Percentiles rank a stretch among this genome's conserved stretches.
Conservation (phyloP, 2,113 vertebrate species). For the Struthidea cinerea region DNA sequence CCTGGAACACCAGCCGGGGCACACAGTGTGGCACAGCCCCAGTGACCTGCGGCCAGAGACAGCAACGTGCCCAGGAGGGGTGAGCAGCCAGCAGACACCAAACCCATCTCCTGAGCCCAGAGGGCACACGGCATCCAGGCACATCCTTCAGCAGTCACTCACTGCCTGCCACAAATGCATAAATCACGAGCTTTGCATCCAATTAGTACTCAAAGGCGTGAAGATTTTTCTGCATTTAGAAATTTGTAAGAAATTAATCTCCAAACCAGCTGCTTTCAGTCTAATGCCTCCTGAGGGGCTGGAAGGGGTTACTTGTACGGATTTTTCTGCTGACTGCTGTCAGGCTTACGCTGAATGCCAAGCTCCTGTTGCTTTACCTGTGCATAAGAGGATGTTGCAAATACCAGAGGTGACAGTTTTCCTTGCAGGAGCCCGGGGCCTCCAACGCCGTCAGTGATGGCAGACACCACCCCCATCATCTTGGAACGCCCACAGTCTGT, state of each 20-base stretch:
- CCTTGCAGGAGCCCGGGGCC: background rate
- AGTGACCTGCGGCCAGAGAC: background rate
- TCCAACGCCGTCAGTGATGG: background rate
- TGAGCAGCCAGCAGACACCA: background rate
- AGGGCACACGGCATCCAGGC: accelerated
- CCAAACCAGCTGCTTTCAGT: background rate
- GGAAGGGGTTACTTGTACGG: background rate
- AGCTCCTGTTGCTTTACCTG: background rate
- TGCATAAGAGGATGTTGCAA: background rate
- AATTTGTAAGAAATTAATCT: background rate
- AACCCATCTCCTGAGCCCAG: background rate
- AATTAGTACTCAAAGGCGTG: background rate
- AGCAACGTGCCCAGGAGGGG: background rate
- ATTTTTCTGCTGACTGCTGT: background rate
- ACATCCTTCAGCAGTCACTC: background rate
- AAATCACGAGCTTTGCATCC: background rate
- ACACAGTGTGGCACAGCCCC: background rate
- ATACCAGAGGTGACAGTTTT: background rate
- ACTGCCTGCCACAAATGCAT: background rate
- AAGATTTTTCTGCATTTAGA: background rate
- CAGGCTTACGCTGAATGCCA: background rate
- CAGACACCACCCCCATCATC: background rate
- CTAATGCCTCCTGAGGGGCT: background rate
- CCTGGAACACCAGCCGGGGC: accelerated
- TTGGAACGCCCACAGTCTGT: background rate